A percentile compares a stretch with the other conserved stretches of the same genome.
phyloP scores from a whole-genome alignment of 2,888 invertebrate species.

The Lasius platythorax region DNA sequence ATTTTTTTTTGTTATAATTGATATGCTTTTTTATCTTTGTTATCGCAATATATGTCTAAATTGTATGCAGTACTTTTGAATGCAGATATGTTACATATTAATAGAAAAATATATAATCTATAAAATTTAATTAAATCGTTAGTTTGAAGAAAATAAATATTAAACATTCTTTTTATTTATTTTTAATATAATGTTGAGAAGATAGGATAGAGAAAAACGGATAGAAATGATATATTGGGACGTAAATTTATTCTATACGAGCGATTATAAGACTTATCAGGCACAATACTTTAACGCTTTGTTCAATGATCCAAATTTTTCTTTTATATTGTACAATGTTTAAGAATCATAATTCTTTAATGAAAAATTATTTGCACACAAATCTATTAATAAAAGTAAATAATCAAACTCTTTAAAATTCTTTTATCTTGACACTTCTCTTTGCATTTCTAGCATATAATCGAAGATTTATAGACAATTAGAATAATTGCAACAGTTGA shows the following conservation, averaged over 20 bases:
- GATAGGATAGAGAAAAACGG: background rate
- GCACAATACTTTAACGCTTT: background rate
- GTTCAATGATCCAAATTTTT: background rate
- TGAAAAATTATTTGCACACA: background rate
- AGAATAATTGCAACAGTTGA: background rate
- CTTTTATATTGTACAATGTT: background rate
- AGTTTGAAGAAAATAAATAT: background rate
- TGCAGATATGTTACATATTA: background rate
- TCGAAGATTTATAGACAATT: background rate
- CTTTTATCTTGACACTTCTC: background rate
- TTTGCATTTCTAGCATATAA: background rate
- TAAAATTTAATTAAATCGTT: background rate
- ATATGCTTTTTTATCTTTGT: background rate
- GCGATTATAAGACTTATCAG: conserved; percentile 4
- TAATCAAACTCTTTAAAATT: background rate
- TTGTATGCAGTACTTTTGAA: background rate
- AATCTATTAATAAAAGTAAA: background rate
- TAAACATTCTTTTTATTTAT: background rate
- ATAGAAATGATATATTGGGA: background rate
- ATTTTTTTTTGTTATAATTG: background rate
- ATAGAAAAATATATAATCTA: background rate
- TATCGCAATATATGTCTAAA: background rate
- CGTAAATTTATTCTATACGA: conserved; percentile 10
- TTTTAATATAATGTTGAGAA: conserved; percentile 7
- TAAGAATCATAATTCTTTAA: background rate